phyloP scores from a whole-genome alignment of 1,140 invertebrate species.

The Triops longicaudatus region DNA sequence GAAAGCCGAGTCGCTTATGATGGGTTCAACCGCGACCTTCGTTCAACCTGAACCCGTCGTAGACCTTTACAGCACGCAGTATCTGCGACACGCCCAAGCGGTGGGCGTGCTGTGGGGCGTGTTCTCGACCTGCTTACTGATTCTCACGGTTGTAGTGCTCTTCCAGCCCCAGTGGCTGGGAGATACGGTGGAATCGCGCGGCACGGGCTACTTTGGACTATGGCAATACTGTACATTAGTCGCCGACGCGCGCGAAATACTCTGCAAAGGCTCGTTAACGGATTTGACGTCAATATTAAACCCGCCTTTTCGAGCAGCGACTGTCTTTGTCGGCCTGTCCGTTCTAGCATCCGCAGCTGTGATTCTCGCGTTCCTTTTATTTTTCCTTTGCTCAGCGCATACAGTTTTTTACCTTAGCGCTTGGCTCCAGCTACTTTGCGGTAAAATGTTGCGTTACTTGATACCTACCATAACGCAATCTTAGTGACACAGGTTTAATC shows the following conservation, averaged over 20 bases:
- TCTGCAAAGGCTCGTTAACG: constrained; percentile 70
- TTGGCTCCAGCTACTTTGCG: constrained; percentile 86
- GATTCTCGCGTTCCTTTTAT: constrained; percentile 79
- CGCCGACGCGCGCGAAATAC: constrained; percentile 44
- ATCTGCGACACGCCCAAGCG: constrained; percentile 89
- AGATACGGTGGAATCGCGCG: constrained; percentile 62
- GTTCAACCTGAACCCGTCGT: background rate
- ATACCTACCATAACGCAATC: background rate
- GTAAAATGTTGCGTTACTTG: constrained; percentile 48
- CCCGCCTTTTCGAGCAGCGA: constrained; percentile 65
- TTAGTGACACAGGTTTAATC: constrained; percentile 30
- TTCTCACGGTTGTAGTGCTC: constrained; percentile 88
- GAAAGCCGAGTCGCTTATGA: background rate
- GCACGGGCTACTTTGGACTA: constrained; percentile 83
- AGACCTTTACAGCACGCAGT: constrained; percentile 82
- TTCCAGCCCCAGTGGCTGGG: constrained; percentile 92
- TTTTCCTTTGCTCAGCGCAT: constrained; percentile 88
- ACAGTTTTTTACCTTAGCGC: constrained; percentile 88
- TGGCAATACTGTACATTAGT: constrained; percentile 68
- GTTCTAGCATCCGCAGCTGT: constrained; percentile 74
- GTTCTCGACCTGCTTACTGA: constrained; percentile 82
- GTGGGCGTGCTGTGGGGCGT: constrained; percentile 90
- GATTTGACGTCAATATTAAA: constrained; percentile 74
- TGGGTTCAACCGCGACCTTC: background rate
- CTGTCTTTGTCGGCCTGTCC: constrained; percentile 76